A percentile compares a stretch with the other conserved stretches of the same genome.
These are phyloP conservation scores for Penaeus japonicus DNA, from an alignment of 1,140 invertebrate species.

Conservation along the genomic window DNA sequence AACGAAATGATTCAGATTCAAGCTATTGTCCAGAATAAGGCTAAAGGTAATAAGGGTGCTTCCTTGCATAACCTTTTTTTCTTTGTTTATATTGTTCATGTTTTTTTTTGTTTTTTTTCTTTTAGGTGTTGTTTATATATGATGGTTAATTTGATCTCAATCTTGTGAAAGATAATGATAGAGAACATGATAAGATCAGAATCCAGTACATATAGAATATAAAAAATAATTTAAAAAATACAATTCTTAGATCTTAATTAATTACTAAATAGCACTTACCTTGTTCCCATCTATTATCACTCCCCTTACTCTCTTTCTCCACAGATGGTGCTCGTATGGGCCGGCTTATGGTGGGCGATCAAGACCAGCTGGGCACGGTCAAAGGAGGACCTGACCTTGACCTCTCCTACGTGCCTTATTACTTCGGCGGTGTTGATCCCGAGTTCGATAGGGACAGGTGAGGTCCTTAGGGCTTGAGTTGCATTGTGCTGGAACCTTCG, in stretches of 20 bases:
- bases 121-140: too few species aligned
- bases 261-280: too few species aligned
- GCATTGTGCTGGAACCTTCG: too few species aligned
- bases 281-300: too few species aligned
- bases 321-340: slow-evolving; percentile 60
- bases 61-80: background rate
- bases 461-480: background rate
- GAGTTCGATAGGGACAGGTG: slow-evolving; percentile 65
- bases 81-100: background rate
- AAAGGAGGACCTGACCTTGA: slow-evolving; percentile 73
- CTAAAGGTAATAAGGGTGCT: slow-evolving; percentile 20
- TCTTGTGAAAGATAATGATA: too few species aligned
- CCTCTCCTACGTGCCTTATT: slow-evolving; percentile 65
- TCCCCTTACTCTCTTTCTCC: too few species aligned
- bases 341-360: slow-evolving; percentile 74
- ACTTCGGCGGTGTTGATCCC: slow-evolving; percentile 83
- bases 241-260: background rate
- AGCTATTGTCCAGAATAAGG: slow-evolving; percentile 47
- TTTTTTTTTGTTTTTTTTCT: too few species aligned
- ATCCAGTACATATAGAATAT: too few species aligned
- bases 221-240: background rate
- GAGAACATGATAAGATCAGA: too few species aligned
- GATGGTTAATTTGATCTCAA: too few species aligned
- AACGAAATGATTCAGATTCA: slow-evolving; percentile 58
- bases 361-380: slow-evolving; percentile 69